Base-by-base conservation (phyloP, 2,888 invertebrate species). In the Oligia strigilis region DNA sequence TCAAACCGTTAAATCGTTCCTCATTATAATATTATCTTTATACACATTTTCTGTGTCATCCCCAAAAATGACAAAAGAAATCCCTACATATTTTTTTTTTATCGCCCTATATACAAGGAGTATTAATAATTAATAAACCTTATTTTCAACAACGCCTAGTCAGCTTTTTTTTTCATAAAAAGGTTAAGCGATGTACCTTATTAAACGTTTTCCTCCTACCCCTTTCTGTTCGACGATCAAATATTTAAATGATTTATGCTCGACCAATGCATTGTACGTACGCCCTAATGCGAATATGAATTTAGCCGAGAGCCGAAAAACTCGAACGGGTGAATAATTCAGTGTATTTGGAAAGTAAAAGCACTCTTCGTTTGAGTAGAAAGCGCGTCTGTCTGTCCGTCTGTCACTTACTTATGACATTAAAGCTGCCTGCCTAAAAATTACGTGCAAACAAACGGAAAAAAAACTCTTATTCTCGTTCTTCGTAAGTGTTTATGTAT, bases 351-450 rank as follows among this genome's bases (percentile, higher is more conserved):
- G 90, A 94, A 95, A 95, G 94, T 95, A 93, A 95, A 95, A 94
- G 94, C 94, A 91, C 92, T 93, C 88, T 92, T 87, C 88, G 89
- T 87, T 86, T 87, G 86, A 85, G 88, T 88, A 89, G 91, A 91
- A 90, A 91, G 91, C 88, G 83, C 85, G 90, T 90, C 93, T 93
- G 95, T 95, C 96, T 91, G 91, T 96, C 93, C 82, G 84, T 79
- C 94, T 96, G 96, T 95, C 96, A 96, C 95, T 96, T 95, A 95
- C 91, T 89, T 94, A 93, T 94, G 94, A 94, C 94, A 92, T 90
- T 86, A 90, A 90, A 89, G 86, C 81, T 88, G 85, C 90, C 86
- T 75, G 83, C 84, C 87, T 87, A 91, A 92, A 88, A 92, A 88
- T 91, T 88, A 90, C 90, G 80, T 75, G 78, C 80, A 88, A 88